Conservation (phyloP, 2,113 vertebrate genomes). For the Indicator maculatus region DNA sequence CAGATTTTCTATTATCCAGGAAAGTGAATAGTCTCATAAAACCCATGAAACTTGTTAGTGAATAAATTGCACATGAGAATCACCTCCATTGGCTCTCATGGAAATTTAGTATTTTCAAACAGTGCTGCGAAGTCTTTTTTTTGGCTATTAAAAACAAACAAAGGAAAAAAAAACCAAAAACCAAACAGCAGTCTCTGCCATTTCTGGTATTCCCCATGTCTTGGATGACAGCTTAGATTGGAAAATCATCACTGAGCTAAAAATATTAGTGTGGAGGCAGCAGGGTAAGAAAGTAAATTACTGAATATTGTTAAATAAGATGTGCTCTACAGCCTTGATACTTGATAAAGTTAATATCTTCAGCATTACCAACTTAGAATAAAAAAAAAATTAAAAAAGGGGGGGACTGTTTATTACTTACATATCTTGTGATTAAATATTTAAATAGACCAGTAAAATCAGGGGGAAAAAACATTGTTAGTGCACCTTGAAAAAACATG, state of each 20-base stretch:
- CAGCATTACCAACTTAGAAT: not conserved
- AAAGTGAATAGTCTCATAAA: slow-evolving; percentile 56
- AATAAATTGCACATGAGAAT: slow-evolving; percentile 35
- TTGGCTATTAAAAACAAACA: not conserved
- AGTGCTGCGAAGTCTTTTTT: slow-evolving; percentile 7
- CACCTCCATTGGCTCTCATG: slow-evolving; percentile 13
- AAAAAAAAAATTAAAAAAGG: not conserved
- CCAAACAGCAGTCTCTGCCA: not conserved
- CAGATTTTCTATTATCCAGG: slow-evolving; percentile 64
- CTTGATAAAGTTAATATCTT: not conserved
- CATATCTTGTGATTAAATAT: not conserved
- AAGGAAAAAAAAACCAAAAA: too few species aligned
- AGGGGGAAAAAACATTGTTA: not conserved
- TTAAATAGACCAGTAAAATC: not conserved
- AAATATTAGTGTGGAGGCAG: slow-evolving; percentile 51
- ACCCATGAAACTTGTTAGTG: slow-evolving; percentile 34
- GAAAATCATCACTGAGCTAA: slow-evolving; percentile 43
- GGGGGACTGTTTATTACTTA: not conserved
- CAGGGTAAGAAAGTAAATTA: not conserved
- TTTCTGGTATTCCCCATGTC: slow-evolving; percentile 40
- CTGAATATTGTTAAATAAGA: not conserved
- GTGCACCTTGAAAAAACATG: not conserved
- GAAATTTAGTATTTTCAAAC: slow-evolving; percentile 48
- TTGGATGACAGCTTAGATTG: slow-evolving; percentile 33
- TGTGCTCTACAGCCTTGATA: not conserved